Evolutionary conservation across 2,888 invertebrate genomes (phyloP).

Genomic region (Synanthedon tipuliformis): DNA sequence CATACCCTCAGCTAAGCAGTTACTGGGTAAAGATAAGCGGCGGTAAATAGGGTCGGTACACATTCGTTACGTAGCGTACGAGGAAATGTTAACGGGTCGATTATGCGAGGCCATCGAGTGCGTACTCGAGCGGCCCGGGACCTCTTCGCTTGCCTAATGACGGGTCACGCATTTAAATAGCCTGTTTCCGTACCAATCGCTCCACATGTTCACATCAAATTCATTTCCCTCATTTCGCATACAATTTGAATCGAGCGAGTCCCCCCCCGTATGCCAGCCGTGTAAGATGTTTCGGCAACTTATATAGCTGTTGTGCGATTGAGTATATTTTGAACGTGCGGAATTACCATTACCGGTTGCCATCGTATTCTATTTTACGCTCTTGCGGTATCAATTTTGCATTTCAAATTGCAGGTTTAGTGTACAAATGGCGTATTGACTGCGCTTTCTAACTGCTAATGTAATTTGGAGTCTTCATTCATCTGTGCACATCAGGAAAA

Average conservation of each 20-base stretch:
- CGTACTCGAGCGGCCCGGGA: conserved; percentile 35
- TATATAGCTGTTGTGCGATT: conserved; percentile 5
- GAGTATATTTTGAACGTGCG: conserved; percentile 33
- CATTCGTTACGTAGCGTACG: conserved; percentile 14
- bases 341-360: conserved; percentile 24
- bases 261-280: conserved; percentile 3
- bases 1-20: conserved; percentile 4
- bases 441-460: neutral
- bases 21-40: conserved; percentile 42
- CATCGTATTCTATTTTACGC: conserved; percentile 14
- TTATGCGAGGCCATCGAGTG: conserved; percentile 53
- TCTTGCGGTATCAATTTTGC: neutral
- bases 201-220: conserved; percentile 37
- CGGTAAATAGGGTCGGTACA: conserved; percentile 15
- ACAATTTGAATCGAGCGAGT: conserved; percentile 15
- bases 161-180: conserved; percentile 64
- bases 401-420: neutral
- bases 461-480: no score
- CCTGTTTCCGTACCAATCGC: conserved; percentile 45
- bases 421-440: neutral
- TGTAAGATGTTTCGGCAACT: conserved; percentile 3
- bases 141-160: conserved; percentile 48
- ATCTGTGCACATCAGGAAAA: no score
- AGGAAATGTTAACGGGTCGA: conserved; percentile 57
- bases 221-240: conserved; percentile 28